Evolutionary conservation across 35 echinoderm and acorn worm species (phyloP), one percentile per base, ranked within the genome.

Genomic region (Apostichopus parvimensis): DNA sequence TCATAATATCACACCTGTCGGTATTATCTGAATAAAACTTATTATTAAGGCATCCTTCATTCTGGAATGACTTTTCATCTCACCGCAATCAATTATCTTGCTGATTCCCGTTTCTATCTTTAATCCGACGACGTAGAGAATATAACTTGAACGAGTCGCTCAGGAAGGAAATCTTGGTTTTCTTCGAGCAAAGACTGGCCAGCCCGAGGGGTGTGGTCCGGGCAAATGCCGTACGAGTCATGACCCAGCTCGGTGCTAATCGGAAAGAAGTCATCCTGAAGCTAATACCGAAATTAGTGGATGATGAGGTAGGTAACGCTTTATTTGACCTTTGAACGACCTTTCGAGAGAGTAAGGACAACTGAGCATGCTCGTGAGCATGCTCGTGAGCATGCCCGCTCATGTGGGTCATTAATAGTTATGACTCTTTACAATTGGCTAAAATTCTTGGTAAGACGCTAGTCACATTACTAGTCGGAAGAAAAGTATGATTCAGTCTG

Each of bases 231-330:
- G 79, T 97, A 20, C 77, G 83, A 54, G 87, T 91, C 0, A 20
- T 97, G 91, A 90, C 91, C 6, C 26, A 55, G 13, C 89, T 97
- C 17, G 90, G 93, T 56, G 87, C 81, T 20, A 86, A 90, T 55
- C 60, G 95, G 8, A 72, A 76, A 8, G 79, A 90, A 1, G 93
- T 97, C 45, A 92, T 97, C 53, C 34, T 97, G 20, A 89, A 77
- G 58, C 76, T 97, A 0, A 91, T 97, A 13, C 61, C 88, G 0
- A 79, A 94, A 21, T 84, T 97, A 25, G 80, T 93, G 1, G 95
- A 97, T 87, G 79, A 96, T 60, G 93, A 92, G 72, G 95, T 25
- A 25, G 24, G 24, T 78, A 45, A 45, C 2, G 34, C 34, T 45
- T 53, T 6, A 86, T 54, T 11, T 22, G 17, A 10, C 59, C 8